Evolutionary conservation across 2,888 invertebrate species (phyloP), one percentile per base, ranked within the genome.

Genomic region (Bombylius discolor): DNA sequence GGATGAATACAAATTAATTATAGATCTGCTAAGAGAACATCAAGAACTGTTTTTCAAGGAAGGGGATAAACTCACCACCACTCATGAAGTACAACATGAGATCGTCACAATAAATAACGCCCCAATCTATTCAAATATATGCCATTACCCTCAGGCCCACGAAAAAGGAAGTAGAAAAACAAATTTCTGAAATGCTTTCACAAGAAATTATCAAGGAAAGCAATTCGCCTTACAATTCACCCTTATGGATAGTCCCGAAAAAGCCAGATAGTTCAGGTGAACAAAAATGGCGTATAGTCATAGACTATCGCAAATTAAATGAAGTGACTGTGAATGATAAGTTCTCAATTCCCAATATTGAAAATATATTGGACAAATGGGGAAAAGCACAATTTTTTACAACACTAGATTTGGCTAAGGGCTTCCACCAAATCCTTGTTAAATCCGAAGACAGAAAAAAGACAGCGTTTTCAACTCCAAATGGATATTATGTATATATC

Each of bases 181-280:
- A 51, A 55, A 49, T 33, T 14, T 4, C 34, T 13, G 61, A 65
- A 58, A 64, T 68, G 64, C 49, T 67, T 47, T 32, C 60, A 11
- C 56, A 56, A n/a, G 50, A 47, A 7, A 56, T 56, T 4, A 50
- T 56, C 4, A 56, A 14, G 36, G 12, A 33, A 12, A 34, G 34
- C 7, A 39, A n/a, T 50, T 56, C 56, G 8, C 53, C 53, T 11
- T 56, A 50, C 32, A 49, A 52, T 34, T 42, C 34, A 12, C 51
- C 56, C 1, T 14, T 56, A 4, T 56, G 53, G 53, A 46, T 56
- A 4, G 53, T 56, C 2, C 47, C 53, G 1, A 56, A 56, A 42
- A 56, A 56, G 34, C 3, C 51, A 12, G 47, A 53, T 14, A 32
- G 13, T 13, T 49, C 49, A 3, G 36, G 13, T 13, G 5, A 5